These are phyloP conservation scores for Lepidonotus clava DNA, from an alignment of 2,888 invertebrate genomes.

Conservation along the genomic window DNA sequence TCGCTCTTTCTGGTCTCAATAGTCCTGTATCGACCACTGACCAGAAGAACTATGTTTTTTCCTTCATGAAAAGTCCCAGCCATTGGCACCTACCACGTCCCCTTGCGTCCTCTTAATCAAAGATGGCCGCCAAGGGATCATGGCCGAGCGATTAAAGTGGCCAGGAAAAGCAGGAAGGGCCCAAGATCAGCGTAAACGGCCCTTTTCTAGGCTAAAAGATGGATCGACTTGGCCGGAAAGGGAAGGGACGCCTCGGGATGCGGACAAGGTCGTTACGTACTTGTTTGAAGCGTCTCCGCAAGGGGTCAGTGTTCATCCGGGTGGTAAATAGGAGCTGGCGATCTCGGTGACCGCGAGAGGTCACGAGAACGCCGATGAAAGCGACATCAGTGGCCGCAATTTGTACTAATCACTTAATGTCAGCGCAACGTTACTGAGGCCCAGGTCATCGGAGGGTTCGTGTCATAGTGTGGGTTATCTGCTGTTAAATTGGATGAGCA, in stretches of 20 bases:
- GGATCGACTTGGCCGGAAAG: conserved; percentile 35
- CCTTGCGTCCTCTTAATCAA: conserved; percentile 3
- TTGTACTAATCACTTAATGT: conserved; percentile 36
- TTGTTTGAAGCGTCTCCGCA: conserved; percentile 17
- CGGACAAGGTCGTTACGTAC: background rate
- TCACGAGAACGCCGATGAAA: conserved; percentile 38
- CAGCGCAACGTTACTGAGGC: conserved; percentile 24
- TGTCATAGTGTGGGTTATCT: conserved; percentile 16
- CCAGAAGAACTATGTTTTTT: too few relatives aligned
- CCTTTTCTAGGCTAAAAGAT: conserved; percentile 9
- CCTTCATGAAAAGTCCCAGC: background rate
- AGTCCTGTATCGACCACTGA: too few relatives aligned
- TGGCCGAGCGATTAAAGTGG: conserved; percentile 19
- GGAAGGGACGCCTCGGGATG: background rate
- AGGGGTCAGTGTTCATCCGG: conserved; percentile 22
- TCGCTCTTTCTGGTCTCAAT: too few relatives aligned
- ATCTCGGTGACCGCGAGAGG: conserved; percentile 13
- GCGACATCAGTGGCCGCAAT: conserved; percentile 15
- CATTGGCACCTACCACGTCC: background rate
- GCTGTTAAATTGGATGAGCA: background rate
- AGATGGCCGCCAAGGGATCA: conserved; percentile 28
- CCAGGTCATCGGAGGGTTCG: background rate
- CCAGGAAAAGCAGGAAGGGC: background rate
- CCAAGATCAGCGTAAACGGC: background rate
- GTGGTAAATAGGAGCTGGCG: conserved; percentile 45